phyloP scores from a whole-genome alignment of 1,140 invertebrate species.

The Elymnias hypermnestra region DNA sequence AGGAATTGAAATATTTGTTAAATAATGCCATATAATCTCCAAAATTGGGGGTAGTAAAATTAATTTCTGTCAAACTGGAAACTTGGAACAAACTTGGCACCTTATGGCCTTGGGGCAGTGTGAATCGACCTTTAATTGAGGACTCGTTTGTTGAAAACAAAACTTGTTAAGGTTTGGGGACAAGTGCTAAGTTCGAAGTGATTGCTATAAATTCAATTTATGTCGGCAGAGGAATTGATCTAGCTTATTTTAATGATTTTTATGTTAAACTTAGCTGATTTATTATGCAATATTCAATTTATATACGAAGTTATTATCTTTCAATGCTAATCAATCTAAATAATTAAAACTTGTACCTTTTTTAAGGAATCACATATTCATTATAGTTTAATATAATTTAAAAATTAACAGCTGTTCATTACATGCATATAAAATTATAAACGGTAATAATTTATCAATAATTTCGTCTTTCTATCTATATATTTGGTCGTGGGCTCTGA shows the following conservation, averaged over 20 bases:
- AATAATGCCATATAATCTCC: too few relatives aligned
- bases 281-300: too few relatives aligned
- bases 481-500: too few relatives aligned
- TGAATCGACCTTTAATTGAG: constrained; percentile 1
- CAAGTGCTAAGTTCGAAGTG: background rate
- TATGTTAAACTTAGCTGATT: background rate
- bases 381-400: background rate
- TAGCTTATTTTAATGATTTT: background rate
- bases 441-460: too few relatives aligned
- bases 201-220: background rate
- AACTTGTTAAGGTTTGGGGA: background rate
- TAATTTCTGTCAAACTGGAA: background rate
- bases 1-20: too few relatives aligned
- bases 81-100: background rate
- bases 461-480: too few relatives aligned
- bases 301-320: too few relatives aligned
- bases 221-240: constrained; percentile 2
- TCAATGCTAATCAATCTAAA: too few relatives aligned
- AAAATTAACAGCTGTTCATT: background rate
- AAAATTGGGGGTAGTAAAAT: background rate
- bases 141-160: constrained; percentile 2
- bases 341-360: too few relatives aligned
- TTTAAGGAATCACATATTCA: too few relatives aligned
- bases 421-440: too few relatives aligned
- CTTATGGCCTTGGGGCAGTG: background rate